Conservation (phyloP, 2,888 invertebrate species). For the Trichogramma evanescens region DNA sequence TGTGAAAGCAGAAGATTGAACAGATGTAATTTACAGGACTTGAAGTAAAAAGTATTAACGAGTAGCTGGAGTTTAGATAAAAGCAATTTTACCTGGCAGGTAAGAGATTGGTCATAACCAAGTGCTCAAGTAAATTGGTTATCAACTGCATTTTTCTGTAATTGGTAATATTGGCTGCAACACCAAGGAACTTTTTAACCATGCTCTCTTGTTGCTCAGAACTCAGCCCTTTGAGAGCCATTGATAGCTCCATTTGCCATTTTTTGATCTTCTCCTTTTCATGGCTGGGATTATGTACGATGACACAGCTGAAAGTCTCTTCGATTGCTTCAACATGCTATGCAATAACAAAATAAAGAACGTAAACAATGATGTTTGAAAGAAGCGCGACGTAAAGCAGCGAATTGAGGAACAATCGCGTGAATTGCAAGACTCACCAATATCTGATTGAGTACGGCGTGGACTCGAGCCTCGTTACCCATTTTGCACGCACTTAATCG, state of each 20-base stretch:
- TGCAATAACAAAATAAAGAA: conserved; percentile 40
- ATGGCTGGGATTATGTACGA: conserved; percentile 68
- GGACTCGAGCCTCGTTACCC: conserved; percentile 57
- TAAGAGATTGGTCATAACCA: conserved; percentile 66
- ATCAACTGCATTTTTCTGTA: conserved; percentile 69
- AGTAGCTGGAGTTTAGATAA: neutral
- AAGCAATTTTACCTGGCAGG: conserved; percentile 59
- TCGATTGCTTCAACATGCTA: conserved; percentile 75
- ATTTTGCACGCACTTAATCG: conserved; percentile 39
- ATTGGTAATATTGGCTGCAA: conserved; percentile 67
- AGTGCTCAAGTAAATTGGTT: conserved; percentile 65
- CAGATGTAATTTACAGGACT: no score
- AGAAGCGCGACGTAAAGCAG: conserved; percentile 1
- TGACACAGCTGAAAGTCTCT: conserved; percentile 82
- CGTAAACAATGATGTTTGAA: neutral
- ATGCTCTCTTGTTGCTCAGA: conserved; percentile 70
- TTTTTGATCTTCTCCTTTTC: conserved; percentile 62
- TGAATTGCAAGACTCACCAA: conserved; percentile 49
- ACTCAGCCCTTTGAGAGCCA: conserved; percentile 59
- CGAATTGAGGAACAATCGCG: neutral
- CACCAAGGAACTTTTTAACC: conserved; percentile 65
- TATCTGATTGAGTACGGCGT: conserved; percentile 61
- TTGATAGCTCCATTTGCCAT: conserved; percentile 65
- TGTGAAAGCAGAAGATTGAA: conserved; percentile 37
- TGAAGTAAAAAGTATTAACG: neutral